Percentiles rank a stretch among this genome's conserved stretches.
Conservation (phyloP, 2,113 vertebrate genomes). For the Abramis brama region DNA sequence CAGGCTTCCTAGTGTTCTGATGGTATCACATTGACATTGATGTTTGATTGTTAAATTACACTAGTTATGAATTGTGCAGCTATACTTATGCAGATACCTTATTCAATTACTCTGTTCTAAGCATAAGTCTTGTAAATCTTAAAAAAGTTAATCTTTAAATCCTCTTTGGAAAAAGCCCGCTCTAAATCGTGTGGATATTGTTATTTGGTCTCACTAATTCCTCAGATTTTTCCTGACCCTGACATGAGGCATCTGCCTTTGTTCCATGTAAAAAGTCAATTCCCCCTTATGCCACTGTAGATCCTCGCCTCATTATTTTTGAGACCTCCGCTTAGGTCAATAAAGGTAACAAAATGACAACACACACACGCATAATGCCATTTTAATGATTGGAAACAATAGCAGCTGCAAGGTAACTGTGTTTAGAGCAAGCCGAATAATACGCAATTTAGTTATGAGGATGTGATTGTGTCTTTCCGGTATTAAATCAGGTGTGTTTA, state of each 20-base stretch:
- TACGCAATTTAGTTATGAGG: not conserved
- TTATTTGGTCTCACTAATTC: slow-evolving; percentile 76
- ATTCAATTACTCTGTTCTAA: slow-evolving; percentile 79
- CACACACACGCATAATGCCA: not conserved
- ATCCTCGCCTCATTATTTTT: slow-evolving; percentile 52
- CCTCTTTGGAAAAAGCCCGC: slow-evolving; percentile 77
- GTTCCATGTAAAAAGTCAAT: slow-evolving; percentile 61
- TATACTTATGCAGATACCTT: slow-evolving; percentile 78
- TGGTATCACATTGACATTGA: slow-evolving; percentile 41
- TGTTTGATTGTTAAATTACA: slow-evolving; percentile 68
- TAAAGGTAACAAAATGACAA: slow-evolving; percentile 2
- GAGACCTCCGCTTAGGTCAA: slow-evolving; percentile 30
- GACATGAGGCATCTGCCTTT: slow-evolving; percentile 44
- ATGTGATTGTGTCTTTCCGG: not conserved
- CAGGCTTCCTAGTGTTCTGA: not conserved
- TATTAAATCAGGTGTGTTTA: slow-evolving; percentile 27
- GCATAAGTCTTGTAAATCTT: slow-evolving; percentile 81
- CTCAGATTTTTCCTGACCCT: slow-evolving; percentile 71
- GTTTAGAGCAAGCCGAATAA: not conserved
- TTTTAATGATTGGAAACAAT: not conserved
- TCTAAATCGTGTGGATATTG: slow-evolving; percentile 78
- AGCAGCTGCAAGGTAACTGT: not conserved
- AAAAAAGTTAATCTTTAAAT: slow-evolving; percentile 83
- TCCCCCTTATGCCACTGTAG: slow-evolving; percentile 57
- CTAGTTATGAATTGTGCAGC: slow-evolving; percentile 67